Base-by-base conservation (phyloP, 2,797 vertebrate genomes). In the Chelon auratus region DNA sequence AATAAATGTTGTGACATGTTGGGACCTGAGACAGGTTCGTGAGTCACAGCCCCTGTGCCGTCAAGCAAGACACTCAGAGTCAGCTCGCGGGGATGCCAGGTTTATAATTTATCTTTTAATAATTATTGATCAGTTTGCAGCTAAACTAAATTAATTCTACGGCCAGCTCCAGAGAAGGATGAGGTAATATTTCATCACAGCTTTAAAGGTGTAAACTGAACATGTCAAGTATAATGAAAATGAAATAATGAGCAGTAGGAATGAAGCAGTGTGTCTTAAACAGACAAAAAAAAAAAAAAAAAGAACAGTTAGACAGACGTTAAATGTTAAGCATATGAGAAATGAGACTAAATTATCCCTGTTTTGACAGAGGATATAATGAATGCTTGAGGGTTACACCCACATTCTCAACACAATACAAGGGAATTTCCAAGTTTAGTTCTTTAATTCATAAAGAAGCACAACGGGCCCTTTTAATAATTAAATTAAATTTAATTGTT, bases 51-150 rank as follows among this genome's bases (percentile, higher is more conserved):
- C 3, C 4, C 20, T n/a, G 4, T 42, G 15, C 18, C 14, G 15
- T 17, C 62, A 42, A 30, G 7, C 37, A 68, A 77, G 13, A 64
- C 10, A 62, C 10, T 57, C 17, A n/a, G 40, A 68, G 40, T 59
- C 54, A 15, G n/a, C 45, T 72, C 18, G 18, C 43, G 54, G 55
- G 14, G 10, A 33, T 33, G 26, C 5, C 36, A 24, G 18, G 62
- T 72, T 43, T 64, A 18, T n/a, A 65, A 58, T 54, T 73, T 3
- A 59, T 59, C 0, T 17, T 39, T 53, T 22, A 30, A 42, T 48
- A 17, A 47, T 57, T 22, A 26, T 42, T 50, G 2, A 54, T 22
- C 6, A 24, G 2, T 61, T 55, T 60, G 36, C 8, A 37, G 40
- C 11, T 26, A 15, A 11, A 43, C 9, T 42, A 18, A 39, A 60